Percentiles rank a stretch among this genome's conserved stretches.
phyloP scores from a whole-genome alignment of 2,888 invertebrate species.

The Chymomyza procnemis region DNA sequence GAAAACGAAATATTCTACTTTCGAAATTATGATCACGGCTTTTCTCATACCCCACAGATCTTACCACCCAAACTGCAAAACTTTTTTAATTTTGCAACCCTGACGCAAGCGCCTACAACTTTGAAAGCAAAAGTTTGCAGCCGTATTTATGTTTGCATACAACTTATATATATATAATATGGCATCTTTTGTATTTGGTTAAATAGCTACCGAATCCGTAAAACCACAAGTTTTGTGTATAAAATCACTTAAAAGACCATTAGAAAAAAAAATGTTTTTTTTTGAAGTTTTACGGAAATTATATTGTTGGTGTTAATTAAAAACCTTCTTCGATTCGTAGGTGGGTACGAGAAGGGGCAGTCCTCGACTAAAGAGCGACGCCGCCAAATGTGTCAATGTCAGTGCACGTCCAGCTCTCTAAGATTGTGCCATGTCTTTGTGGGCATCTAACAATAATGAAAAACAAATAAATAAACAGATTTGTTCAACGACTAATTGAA shows the following conservation, averaged over 20 bases:
- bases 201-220: not conserved
- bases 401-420: not conserved
- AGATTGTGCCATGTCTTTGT: constrained; percentile 54
- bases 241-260: not conserved
- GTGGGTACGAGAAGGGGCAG: not conserved
- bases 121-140: not conserved
- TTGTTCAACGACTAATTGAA: constrained; percentile 73
- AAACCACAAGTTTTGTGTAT: not conserved
- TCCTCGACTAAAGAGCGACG: constrained; percentile 6
- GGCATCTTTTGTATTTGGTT: not conserved
- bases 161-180: not conserved
- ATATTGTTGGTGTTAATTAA: constrained; percentile 70
- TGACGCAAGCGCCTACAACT: not conserved
- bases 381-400: constrained; percentile 11
- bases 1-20: too few species aligned
- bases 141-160: not conserved
- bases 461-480: constrained; percentile 70
- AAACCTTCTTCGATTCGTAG: constrained; percentile 54
- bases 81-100: not conserved
- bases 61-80: too few species aligned
- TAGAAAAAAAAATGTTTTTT: constrained; percentile 3
- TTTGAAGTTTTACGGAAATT: constrained; percentile 46
- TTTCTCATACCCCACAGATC: too few species aligned
- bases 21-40: too few species aligned
- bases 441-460: constrained; percentile 72